Percentiles rank a stretch among this genome's conserved stretches.
phyloP scores from a whole-genome alignment of 2,113 vertebrate genomes.

The Cebidichthys violaceus region DNA sequence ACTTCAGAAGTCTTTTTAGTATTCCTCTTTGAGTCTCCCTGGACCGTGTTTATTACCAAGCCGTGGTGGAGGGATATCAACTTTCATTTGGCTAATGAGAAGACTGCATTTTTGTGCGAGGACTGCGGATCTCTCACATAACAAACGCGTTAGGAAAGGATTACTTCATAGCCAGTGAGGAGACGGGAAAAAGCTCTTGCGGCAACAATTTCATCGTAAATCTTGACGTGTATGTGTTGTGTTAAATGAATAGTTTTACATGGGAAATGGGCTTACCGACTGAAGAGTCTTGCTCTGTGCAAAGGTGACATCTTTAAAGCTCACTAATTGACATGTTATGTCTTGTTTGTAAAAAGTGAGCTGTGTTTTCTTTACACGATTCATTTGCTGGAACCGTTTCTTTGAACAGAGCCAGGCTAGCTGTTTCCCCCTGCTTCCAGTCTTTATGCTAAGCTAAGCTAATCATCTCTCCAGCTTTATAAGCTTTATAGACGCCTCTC shows the following conservation, averaged over 20 bases:
- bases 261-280: not conserved
- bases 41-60: not conserved
- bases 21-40: not conserved
- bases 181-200: not conserved
- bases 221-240: not conserved
- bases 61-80: not conserved
- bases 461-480: not conserved
- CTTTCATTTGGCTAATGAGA: not conserved
- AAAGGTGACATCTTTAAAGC: not conserved
- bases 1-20: constrained; percentile 3
- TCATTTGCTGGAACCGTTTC: not conserved
- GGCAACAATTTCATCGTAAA: not conserved
- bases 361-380: not conserved
- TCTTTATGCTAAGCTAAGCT: not conserved
- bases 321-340: not conserved
- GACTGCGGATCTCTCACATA: not conserved
- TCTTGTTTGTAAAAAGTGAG: not conserved
- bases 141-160: not conserved
- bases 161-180: not conserved
- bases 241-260: not conserved
- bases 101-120: not conserved
- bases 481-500: no score
- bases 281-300: not conserved
- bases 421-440: not conserved
- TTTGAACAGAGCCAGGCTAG: not conserved